These are phyloP conservation scores for Sebastolobus alascanus DNA, from an alignment of 2,797 vertebrate species.

Conservation along the genomic window DNA sequence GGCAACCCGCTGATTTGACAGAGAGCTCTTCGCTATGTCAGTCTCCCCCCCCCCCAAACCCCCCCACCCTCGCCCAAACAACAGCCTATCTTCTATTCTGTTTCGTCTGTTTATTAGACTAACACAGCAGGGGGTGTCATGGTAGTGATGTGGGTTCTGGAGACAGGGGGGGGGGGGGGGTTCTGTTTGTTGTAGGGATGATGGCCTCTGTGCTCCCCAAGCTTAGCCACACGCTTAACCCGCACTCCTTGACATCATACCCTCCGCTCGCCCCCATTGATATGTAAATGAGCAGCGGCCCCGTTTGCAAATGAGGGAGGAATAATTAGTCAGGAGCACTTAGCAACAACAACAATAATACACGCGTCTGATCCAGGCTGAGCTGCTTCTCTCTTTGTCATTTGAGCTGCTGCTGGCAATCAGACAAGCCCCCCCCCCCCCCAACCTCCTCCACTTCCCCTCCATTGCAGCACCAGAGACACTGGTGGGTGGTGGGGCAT, in stretches of 20 bases:
- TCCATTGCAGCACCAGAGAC: slow-evolving; percentile 62
- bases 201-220: slow-evolving; percentile 74
- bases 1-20: slow-evolving; percentile 87
- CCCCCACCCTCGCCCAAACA: slow-evolving; percentile 62
- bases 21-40: slow-evolving; percentile 77
- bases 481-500: slow-evolving; percentile 80
- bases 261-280: slow-evolving; percentile 77
- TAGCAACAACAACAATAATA: slow-evolving; percentile 86
- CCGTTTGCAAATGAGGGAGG: slow-evolving; percentile 87
- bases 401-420: slow-evolving; percentile 84
- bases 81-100: slow-evolving; percentile 80
- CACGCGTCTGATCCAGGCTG: slow-evolving; percentile 81
- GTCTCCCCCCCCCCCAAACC: not conserved
- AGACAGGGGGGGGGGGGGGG: slow-evolving; percentile 35
- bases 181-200: slow-evolving; percentile 84
- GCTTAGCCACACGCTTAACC: slow-evolving; percentile 84
- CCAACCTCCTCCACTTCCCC: not conserved
- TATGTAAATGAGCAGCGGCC: slow-evolving; percentile 82
- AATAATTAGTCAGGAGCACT: slow-evolving; percentile 88
- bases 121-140: slow-evolving; percentile 75
- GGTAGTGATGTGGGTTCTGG: slow-evolving; percentile 65
- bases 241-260: slow-evolving; percentile 76
- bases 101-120: slow-evolving; percentile 83
- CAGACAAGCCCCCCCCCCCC: slow-evolving; percentile 60
- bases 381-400: slow-evolving; percentile 84